Conservation (phyloP, 2,113 vertebrate species). For the Ivindomyrus marchei region DNA sequence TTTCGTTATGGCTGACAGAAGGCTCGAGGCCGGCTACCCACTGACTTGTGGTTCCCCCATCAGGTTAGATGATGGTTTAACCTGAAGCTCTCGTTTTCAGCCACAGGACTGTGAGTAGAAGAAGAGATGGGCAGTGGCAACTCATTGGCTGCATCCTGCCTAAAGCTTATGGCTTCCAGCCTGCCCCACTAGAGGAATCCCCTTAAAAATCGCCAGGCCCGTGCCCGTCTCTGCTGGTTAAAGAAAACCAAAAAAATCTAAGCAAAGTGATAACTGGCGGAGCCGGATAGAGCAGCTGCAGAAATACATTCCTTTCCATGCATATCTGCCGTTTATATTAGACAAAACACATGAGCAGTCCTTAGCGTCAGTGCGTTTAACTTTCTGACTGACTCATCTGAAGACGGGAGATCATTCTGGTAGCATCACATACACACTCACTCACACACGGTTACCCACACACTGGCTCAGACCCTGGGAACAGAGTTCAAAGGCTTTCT, state of each 20-base stretch:
- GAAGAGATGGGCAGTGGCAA: background rate
- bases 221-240: background rate
- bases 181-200: background rate
- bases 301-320: constrained; percentile 40
- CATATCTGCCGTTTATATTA: constrained; percentile 32
- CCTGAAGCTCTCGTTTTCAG: background rate
- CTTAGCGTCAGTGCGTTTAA: constrained; percentile 40
- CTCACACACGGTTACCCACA: constrained; percentile 37
- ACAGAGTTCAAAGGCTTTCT: constrained; percentile 40
- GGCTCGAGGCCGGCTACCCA: background rate
- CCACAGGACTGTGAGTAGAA: background rate
- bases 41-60: background rate
- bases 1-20: background rate
- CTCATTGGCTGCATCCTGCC: background rate
- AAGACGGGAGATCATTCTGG: constrained; percentile 36
- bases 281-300: constrained; percentile 5
- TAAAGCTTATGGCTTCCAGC: background rate
- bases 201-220: background rate
- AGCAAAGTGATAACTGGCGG: constrained; percentile 22
- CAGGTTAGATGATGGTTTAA: background rate
- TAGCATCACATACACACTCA: constrained; percentile 43
- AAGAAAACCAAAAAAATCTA: background rate
- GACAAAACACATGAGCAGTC: constrained; percentile 30
- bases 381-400: constrained; percentile 41
- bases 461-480: constrained; percentile 8